A percentile compares a stretch with the other conserved stretches of the same genome.
phyloP scores from a whole-genome alignment of 2,797 vertebrate genomes.

The Apodemus agrarius region DNA sequence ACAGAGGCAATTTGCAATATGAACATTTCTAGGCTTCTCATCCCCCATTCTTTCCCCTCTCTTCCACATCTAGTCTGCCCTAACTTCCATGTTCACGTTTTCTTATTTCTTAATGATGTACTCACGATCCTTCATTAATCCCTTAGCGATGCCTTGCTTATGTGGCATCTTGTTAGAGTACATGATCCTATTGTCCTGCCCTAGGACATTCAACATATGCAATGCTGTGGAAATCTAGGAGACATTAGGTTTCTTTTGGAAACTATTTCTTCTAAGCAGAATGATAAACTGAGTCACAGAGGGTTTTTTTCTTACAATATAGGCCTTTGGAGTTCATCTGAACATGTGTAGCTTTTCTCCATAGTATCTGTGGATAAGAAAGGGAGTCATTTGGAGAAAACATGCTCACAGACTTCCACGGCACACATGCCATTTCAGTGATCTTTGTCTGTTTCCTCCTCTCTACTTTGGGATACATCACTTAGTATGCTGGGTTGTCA shows the following conservation, averaged over 20 bases:
- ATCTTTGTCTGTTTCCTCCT: not conserved
- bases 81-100: not conserved
- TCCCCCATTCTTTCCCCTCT: not conserved
- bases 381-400: not conserved
- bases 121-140: not conserved
- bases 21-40: not conserved
- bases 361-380: not conserved
- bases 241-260: conserved; percentile 15
- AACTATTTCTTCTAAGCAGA: conserved; percentile 13
- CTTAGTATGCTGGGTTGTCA: not conserved
- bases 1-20: not conserved
- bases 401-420: not conserved
- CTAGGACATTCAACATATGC: not conserved
- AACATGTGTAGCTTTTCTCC: not conserved
- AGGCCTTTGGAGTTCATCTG: not conserved
- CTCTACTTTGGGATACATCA: not conserved
- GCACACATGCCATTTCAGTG: not conserved
- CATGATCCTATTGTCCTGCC: not conserved
- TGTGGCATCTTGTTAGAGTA: not conserved
- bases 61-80: not conserved
- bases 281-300: conserved; percentile 45
- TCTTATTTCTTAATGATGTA: not conserved
- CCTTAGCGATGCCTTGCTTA: not conserved
- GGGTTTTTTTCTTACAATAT: conserved; percentile 14
- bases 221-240: not conserved